Percentiles rank a stretch among this genome's conserved stretches.
These are phyloP conservation scores for Ricordea florida DNA, from an alignment of 92 coral and sea anemone genomes.

Conservation along the genomic window DNA sequence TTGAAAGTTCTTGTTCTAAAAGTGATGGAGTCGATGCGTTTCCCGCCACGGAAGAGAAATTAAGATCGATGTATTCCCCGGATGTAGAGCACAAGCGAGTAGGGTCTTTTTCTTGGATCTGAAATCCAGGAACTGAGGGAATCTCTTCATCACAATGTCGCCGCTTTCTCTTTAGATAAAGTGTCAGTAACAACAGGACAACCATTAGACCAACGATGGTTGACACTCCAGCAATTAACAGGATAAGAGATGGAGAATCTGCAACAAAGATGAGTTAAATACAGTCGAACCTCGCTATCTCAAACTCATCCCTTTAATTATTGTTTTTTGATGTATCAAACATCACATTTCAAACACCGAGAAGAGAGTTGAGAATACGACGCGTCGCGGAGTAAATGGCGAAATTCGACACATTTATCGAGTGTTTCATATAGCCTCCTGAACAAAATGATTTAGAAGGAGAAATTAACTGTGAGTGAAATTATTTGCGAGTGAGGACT, in stretches of 20 bases:
- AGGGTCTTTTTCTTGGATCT: constrained; percentile 18
- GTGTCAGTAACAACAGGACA: constrained; percentile 15
- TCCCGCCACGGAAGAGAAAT: constrained; percentile 6
- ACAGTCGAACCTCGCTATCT: no score
- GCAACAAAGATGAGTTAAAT: no score
- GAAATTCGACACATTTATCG: no score
- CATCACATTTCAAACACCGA: no score
- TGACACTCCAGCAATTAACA: constrained; percentile 16
- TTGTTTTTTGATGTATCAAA: no score
- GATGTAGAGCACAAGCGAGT: no score
- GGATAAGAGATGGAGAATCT: constrained; percentile 26
- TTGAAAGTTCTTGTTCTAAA: constrained; percentile 5
- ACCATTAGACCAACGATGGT: constrained; percentile 33
- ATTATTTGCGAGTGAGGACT: background rate
- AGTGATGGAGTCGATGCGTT: background rate
- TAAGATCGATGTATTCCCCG: constrained; percentile 1
- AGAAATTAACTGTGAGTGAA: no score
- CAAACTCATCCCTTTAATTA: no score
- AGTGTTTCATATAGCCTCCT: no score
- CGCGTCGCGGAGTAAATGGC: no score
- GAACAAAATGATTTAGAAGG: no score
- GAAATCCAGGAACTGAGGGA: background rate
- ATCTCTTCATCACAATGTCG: constrained; percentile 26
- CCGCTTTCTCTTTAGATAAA: constrained; percentile 27
- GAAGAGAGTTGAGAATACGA: no score